A percentile compares a stretch with the other conserved stretches of the same genome.
phyloP scores from a whole-genome alignment of 2,797 vertebrate species.

The Huso huso region DNA sequence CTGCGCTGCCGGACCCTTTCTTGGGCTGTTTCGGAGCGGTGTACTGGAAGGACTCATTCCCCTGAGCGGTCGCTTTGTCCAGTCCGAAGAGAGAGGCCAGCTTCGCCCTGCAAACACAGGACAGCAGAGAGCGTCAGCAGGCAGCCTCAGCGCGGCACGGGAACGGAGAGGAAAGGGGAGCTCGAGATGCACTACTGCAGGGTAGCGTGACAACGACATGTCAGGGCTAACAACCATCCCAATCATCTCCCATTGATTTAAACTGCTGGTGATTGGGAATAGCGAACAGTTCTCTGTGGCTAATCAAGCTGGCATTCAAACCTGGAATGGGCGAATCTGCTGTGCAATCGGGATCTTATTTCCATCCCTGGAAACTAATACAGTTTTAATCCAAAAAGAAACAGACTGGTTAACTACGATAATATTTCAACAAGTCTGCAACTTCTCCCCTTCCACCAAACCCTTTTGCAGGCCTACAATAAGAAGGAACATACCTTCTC shows the following conservation, averaged over 20 bases:
- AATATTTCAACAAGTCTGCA: no score
- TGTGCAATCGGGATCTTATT: no score
- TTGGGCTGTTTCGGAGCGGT: constrained; percentile 91
- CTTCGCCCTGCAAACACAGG: constrained; percentile 62
- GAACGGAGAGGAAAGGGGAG: not conserved
- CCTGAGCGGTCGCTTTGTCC: constrained; percentile 66
- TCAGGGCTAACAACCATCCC: not conserved
- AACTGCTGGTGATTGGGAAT: not conserved
- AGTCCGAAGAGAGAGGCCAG: constrained; percentile 86
- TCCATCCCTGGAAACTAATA: no score
- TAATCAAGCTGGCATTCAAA: no score
- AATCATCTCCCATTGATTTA: not conserved
- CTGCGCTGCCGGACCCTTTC: constrained; percentile 58
- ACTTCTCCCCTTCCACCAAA: no score
- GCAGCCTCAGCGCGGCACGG: not conserved
- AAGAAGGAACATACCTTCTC: no score
- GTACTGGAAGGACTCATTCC: constrained; percentile 92
- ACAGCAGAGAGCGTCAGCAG: not conserved
- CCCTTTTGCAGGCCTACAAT: no score
- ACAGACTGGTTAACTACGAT: no score
- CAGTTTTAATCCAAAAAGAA: no score
- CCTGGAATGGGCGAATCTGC: no score
- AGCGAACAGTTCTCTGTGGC: not conserved
- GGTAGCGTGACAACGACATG: no score
- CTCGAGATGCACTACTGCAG: constrained; percentile 1